Conservation (phyloP, 1,140 invertebrate species). For the Halesus radiatus region DNA sequence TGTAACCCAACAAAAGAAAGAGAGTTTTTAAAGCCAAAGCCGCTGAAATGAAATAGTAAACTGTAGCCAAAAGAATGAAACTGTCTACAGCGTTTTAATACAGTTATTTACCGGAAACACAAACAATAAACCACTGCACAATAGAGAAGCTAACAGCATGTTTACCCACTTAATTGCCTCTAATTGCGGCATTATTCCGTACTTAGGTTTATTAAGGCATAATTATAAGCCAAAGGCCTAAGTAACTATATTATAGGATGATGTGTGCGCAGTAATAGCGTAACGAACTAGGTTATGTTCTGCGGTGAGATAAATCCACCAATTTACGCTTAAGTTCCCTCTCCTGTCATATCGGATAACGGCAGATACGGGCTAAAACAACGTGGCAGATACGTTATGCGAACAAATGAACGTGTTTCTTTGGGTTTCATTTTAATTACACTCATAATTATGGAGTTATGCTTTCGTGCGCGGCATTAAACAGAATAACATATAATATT, state of each 20-base stretch:
- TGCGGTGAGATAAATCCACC: conserved; percentile 16
- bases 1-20: too few relatives aligned
- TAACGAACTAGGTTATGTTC: conserved; percentile 4
- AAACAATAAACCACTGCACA: conserved; percentile 6
- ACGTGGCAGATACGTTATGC: conserved; percentile 3
- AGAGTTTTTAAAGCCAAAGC: too few relatives aligned
- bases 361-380: background rate
- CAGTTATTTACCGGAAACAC: too few relatives aligned
- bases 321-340: conserved; percentile 10
- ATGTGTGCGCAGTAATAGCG: background rate
- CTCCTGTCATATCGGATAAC: conserved; percentile 24
- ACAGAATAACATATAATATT: conserved; percentile 22
- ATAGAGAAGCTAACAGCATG: conserved; percentile 46
- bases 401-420: conserved; percentile 29
- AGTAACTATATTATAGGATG: conserved; percentile 29
- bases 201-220: conserved; percentile 56
- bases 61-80: too few relatives aligned
- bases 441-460: conserved; percentile 23
- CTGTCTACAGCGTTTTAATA: too few relatives aligned
- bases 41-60: too few relatives aligned
- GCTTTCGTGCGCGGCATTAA: conserved; percentile 8
- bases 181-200: conserved; percentile 56
- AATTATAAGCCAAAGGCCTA: conserved; percentile 57
- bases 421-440: conserved; percentile 39
- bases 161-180: conserved; percentile 57